phyloP scores from a whole-genome alignment of 1,140 invertebrate species.

The Semibalanus balanoides region DNA sequence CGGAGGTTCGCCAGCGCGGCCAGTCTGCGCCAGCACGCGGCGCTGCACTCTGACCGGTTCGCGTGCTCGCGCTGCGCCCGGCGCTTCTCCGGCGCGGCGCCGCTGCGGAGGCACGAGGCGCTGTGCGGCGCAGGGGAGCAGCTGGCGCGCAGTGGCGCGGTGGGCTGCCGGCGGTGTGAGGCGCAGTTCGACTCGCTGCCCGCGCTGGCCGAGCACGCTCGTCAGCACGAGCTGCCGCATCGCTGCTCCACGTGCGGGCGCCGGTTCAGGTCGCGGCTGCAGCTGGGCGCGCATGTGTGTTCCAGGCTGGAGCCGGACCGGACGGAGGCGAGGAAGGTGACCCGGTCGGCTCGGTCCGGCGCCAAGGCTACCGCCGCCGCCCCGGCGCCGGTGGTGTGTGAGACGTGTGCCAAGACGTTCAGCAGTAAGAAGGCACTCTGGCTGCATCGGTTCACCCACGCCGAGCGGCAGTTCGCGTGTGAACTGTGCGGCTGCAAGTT shows the following conservation, averaged over 20 bases:
- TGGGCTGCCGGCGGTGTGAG: neutral
- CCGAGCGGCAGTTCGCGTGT: neutral
- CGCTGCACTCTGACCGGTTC: neutral
- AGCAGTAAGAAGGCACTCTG: neutral
- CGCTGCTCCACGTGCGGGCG: neutral
- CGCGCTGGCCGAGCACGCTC: neutral
- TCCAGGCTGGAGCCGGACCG: neutral
- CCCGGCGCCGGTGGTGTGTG: neutral
- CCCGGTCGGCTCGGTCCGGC: too few species aligned
- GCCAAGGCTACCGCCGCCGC: too few species aligned
- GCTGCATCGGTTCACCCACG: neutral
- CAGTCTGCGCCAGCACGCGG: neutral
- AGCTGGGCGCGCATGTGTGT: neutral
- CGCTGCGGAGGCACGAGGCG: neutral
- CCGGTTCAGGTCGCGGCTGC: neutral
- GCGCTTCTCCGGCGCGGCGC: neutral
- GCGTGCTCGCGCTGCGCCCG: neutral
- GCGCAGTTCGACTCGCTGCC: neutral
- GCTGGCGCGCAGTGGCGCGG: neutral
- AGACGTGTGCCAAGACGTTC: neutral
- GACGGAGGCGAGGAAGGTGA: too few species aligned
- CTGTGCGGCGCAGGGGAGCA: neutral
- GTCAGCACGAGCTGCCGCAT: neutral
- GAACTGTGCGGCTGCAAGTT: neutral
- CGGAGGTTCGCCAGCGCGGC: neutral